Conservation (phyloP, 1,140 invertebrate genomes). For the Drosophila melanica region DNA sequence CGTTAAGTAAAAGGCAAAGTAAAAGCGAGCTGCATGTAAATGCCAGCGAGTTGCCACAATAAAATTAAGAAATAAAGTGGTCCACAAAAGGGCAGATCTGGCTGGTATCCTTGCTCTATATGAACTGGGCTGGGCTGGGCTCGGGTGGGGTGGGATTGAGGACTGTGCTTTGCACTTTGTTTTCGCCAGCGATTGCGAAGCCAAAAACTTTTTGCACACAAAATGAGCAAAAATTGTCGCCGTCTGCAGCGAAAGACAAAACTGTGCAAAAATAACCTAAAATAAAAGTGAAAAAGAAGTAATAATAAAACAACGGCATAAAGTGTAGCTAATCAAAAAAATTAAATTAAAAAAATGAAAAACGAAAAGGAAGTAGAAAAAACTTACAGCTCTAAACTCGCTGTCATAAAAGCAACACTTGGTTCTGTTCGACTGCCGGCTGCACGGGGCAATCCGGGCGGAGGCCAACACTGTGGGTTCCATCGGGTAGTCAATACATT, state of each 20-base stretch:
- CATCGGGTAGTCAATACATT: constrained; percentile 7
- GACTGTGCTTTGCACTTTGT: constrained; percentile 5
- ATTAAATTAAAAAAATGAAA: constrained; percentile 46
- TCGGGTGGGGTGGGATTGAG: neutral
- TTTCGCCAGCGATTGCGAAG: constrained; percentile 9
- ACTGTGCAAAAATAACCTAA: constrained; percentile 40
- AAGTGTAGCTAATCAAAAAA: constrained; percentile 67
- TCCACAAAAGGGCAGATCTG: constrained; percentile 21
- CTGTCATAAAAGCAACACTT: constrained; percentile 58
- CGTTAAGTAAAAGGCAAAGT: constrained; percentile 23
- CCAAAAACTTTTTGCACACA: constrained; percentile 33
- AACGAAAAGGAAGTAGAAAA: constrained; percentile 22
- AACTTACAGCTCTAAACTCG: constrained; percentile 41
- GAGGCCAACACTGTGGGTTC: neutral
- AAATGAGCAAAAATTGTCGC: constrained; percentile 38
- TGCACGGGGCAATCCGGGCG: neutral
- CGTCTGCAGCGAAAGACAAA: constrained; percentile 33
- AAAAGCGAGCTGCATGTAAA: constrained; percentile 23
- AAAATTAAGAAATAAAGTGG: constrained; percentile 51
- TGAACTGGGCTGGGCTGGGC: neutral
- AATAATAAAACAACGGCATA: constrained; percentile 19
- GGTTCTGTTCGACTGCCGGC: constrained; percentile 1
- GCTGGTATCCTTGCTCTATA: neutral
- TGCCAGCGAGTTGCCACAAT: constrained; percentile 27
- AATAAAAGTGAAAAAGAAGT: constrained; percentile 44